Base-by-base conservation (phyloP, 2,797 vertebrate genomes). In the Megalops cyprinoides region DNA sequence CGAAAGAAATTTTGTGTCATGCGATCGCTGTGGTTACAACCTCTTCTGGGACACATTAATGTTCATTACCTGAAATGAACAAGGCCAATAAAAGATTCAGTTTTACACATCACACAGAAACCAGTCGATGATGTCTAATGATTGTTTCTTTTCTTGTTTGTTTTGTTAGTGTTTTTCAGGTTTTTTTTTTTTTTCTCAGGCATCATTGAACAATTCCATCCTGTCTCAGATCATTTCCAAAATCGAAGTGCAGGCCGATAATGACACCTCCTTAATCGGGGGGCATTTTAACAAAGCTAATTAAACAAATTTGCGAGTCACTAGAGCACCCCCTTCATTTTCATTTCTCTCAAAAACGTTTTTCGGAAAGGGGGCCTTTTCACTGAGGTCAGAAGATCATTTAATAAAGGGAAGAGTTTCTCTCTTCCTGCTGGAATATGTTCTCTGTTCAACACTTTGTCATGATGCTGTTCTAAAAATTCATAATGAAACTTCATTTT, bases 91-190 rank as follows among this genome's bases (percentile, higher is more conserved):
- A 42, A 69, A 42, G 1, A 23, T 42, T 69, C 6, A 0, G 65
- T 69, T 20, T 42, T n/a, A 20, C 37, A 18, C 65, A 42, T 69
- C 37, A n/a, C 65, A 42, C 37, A 42, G 37, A 4, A 20, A 69
- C 34, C 65, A 69, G 65, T 42, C 65, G 65, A 69, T 69, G 65
- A 42, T 69, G 65, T 69, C 65, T 69, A 23, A 69, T 42, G 65
- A 42, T 23, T 8, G 34, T 23, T 69, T 48, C 4, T 48, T 5
- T 69, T 42, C 28, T 42, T n/a, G n/a, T n/a, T n/a, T n/a, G n/a
- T n/a, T n/a, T n/a, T n/a, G n/a, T n/a, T n/a, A n/a, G n/a, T n/a
- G n/a, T n/a, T n/a, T n/a, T n/a, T n/a, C n/a, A n/a, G n/a, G n/a
- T n/a, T n/a, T n/a, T n/a, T n/a, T n/a, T n/a, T n/a, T n/a, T n/a